phyloP scores from a whole-genome alignment of 1,140 invertebrate genomes.

The Penaeus japonicus region DNA sequence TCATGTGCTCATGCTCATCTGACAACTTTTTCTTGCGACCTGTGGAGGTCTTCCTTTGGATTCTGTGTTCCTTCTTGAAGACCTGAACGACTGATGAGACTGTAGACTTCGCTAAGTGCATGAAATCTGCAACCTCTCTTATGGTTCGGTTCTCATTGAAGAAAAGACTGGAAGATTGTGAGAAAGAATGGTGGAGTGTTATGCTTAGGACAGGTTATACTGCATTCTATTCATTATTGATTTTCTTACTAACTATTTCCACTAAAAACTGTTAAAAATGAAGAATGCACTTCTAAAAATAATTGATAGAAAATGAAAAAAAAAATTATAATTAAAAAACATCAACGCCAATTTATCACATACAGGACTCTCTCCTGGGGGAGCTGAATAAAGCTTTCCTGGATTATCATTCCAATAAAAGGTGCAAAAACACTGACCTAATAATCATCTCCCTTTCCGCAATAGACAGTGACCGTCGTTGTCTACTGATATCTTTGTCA shows the following conservation, averaged over 20 bases:
- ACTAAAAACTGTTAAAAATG: neutral
- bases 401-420: neutral
- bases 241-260: too few relatives aligned
- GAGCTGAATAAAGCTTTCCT: neutral
- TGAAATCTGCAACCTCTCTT: conserved; percentile 58
- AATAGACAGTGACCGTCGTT: conserved; percentile 57
- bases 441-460: conserved; percentile 59
- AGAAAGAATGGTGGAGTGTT: neutral
- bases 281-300: neutral
- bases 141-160: conserved; percentile 59
- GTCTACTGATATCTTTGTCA: conserved; percentile 47
- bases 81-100: conserved; percentile 59
- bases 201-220: neutral
- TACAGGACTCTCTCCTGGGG: neutral
- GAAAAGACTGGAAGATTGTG: conserved; percentile 48
- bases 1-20: conserved; percentile 58
- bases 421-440: conserved; percentile 28
- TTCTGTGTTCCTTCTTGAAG: conserved; percentile 58
- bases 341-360: neutral
- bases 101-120: conserved; percentile 59
- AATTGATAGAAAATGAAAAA: neutral
- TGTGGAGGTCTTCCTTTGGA: conserved; percentile 58
- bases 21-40: conserved; percentile 59
- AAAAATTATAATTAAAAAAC: neutral
- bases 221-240: too few relatives aligned